Percentiles rank a stretch among this genome's conserved stretches.
These are phyloP conservation scores for Rafetus swinhoei DNA, from an alignment of 2,113 vertebrate species.

Conservation along the genomic window DNA sequence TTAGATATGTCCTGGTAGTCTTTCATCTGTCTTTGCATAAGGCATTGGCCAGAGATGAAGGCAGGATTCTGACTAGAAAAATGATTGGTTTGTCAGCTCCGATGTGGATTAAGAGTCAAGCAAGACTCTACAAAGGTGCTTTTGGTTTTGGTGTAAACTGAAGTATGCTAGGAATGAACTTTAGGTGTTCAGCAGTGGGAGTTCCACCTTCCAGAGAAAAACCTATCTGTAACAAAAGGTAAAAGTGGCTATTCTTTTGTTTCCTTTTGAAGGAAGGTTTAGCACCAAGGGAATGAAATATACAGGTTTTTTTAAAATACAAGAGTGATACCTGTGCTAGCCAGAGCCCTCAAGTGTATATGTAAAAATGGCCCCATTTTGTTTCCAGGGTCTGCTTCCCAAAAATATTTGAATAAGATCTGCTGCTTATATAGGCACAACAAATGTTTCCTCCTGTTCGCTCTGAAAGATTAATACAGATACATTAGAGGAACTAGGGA, in stretches of 20 bases:
- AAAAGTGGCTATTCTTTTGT: not conserved
- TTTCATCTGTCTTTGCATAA: not conserved
- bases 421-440: not conserved
- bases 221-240: not conserved
- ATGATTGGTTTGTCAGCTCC: accelerated
- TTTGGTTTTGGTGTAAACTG: not conserved
- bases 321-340: not conserved
- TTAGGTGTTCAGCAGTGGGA: not conserved
- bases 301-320: not conserved
- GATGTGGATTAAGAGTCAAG: not conserved
- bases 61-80: not conserved
- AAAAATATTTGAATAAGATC: not conserved
- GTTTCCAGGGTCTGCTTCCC: constrained; percentile 5
- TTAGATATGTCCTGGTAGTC: not conserved
- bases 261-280: not conserved
- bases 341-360: not conserved
- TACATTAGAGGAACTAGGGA: not conserved
- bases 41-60: not conserved
- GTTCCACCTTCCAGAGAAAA: not conserved
- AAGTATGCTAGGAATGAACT: not conserved
- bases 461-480: not conserved
- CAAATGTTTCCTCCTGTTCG: not conserved
- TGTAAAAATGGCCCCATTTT: not conserved
- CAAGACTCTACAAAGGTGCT: not conserved
- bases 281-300: not conserved